phyloP scores from a whole-genome alignment of 2,797 vertebrate species.

The Pseudocheirus occidentalis region DNA sequence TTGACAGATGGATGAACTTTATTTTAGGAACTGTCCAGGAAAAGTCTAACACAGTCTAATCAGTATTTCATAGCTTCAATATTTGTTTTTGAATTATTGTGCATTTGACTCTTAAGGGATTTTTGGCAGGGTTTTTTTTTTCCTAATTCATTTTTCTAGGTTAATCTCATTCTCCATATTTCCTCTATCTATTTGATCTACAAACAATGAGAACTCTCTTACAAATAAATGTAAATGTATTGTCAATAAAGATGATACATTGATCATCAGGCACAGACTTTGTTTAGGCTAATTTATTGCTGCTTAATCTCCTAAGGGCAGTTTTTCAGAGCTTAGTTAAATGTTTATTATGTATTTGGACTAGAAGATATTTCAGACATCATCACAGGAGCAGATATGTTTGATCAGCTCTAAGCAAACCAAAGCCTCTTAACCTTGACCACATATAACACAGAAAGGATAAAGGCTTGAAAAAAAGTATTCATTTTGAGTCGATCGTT shows the following conservation, averaged over 20 bases:
- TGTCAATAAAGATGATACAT: slow-evolving; percentile 64
- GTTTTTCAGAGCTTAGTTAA: slow-evolving; percentile 10
- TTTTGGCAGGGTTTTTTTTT: slow-evolving; percentile 78
- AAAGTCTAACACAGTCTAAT: slow-evolving; percentile 84
- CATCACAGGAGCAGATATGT: slow-evolving; percentile 32
- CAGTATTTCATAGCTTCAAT: slow-evolving; percentile 80
- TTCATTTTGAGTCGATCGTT: slow-evolving; percentile 71
- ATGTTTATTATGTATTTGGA: slow-evolving; percentile 17
- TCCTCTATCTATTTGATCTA: slow-evolving; percentile 62
- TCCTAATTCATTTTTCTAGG: slow-evolving; percentile 78
- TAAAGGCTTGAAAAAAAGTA: slow-evolving; percentile 67
- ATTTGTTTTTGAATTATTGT: slow-evolving; percentile 83
- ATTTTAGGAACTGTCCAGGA: slow-evolving; percentile 88
- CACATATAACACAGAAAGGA: slow-evolving; percentile 64
- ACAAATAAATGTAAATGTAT: slow-evolving; percentile 64
- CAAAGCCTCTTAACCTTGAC: slow-evolving; percentile 54
- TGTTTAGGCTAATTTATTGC: slow-evolving; percentile 66
- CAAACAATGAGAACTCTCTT: slow-evolving; percentile 69
- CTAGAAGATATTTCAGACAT: slow-evolving; percentile 43
- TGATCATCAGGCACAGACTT: slow-evolving; percentile 65
- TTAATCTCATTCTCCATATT: slow-evolving; percentile 74
- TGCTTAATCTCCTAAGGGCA: slow-evolving; percentile 50
- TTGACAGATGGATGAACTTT: slow-evolving; percentile 91
- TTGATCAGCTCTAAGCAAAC: slow-evolving; percentile 35
- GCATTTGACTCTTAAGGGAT: slow-evolving; percentile 75